Evolutionary conservation across 2,888 invertebrate genomes (phyloP).

Genomic region (Danaus chrysippus): DNA sequence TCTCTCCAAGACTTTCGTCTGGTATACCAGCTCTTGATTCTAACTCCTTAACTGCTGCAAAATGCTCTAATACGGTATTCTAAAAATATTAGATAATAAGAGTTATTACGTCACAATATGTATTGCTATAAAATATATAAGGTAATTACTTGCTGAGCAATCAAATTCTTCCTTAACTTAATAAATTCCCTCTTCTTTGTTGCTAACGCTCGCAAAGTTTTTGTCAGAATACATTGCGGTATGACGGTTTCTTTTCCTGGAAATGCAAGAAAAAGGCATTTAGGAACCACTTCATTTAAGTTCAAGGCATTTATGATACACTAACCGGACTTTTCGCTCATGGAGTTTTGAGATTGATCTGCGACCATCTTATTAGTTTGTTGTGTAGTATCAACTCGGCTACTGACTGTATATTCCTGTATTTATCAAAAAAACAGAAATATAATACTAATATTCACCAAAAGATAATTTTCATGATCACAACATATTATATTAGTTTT

Average conservation of each 20-base stretch:
- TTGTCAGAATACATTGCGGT: conserved; percentile 51
- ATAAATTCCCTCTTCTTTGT: conserved; percentile 64
- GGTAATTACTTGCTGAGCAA: conserved; percentile 52
- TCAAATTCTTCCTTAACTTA: conserved; percentile 52
- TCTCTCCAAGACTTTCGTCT: conserved; percentile 53
- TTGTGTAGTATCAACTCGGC: too few relatives aligned
- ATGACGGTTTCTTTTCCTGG: conserved; percentile 49
- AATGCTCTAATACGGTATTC: conserved; percentile 58
- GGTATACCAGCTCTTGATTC: conserved; percentile 49
- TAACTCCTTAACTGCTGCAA: conserved; percentile 55
- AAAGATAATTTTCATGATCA: conserved; percentile 1
- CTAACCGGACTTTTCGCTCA: conserved; percentile 34
- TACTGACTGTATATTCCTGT: too few relatives aligned
- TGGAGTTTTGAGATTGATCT: conserved; percentile 18
- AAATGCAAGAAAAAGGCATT: not conserved
- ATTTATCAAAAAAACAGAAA: conserved; percentile 13
- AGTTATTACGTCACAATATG: too few relatives aligned
- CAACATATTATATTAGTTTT: too few relatives aligned
- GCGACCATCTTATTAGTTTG: conserved; percentile 17
- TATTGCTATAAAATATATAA: not conserved
- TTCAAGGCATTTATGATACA: not conserved
- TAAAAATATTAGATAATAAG: conserved; percentile 29
- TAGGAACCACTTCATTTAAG: not conserved
- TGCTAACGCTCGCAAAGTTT: conserved; percentile 49
- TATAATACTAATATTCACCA: conserved; percentile 28